Conservation (phyloP, 53 echinoderm and acorn worm species). For the Actinopyga echinites region DNA sequence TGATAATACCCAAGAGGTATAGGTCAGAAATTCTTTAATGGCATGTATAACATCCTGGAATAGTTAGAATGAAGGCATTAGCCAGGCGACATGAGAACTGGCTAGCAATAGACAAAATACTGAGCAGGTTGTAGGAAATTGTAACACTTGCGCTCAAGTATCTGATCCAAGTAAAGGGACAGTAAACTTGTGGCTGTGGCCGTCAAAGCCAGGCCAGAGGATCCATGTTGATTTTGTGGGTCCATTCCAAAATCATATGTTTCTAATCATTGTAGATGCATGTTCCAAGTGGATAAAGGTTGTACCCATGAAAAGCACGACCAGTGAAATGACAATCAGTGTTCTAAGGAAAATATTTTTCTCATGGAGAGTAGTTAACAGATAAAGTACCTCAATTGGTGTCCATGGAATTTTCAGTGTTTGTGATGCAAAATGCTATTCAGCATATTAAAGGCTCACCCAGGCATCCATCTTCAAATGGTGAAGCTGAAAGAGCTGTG, state of each 20-base stretch:
- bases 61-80: constrained; percentile 57
- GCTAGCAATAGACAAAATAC: constrained; percentile 56
- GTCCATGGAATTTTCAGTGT: background rate
- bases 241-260: background rate
- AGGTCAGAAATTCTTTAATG: constrained; percentile 48
- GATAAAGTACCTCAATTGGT: background rate
- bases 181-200: background rate
- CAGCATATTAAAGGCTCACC: background rate
- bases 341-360: background rate
- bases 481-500: background rate
- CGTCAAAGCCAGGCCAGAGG: background rate
- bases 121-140: constrained; percentile 30
- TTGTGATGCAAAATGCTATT: background rate
- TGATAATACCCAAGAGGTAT: constrained; percentile 54
- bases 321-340: background rate
- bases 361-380: background rate
- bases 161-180: background rate
- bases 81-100: constrained; percentile 53
- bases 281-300: background rate
- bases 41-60: constrained; percentile 48
- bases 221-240: background rate
- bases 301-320: background rate
- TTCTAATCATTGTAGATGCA: too few relatives aligned
- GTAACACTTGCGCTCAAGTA: background rate
- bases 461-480: too few relatives aligned